Evolutionary conservation across 2,113 vertebrate species (phyloP).

Genomic region (Marmota flaviventris): DNA sequence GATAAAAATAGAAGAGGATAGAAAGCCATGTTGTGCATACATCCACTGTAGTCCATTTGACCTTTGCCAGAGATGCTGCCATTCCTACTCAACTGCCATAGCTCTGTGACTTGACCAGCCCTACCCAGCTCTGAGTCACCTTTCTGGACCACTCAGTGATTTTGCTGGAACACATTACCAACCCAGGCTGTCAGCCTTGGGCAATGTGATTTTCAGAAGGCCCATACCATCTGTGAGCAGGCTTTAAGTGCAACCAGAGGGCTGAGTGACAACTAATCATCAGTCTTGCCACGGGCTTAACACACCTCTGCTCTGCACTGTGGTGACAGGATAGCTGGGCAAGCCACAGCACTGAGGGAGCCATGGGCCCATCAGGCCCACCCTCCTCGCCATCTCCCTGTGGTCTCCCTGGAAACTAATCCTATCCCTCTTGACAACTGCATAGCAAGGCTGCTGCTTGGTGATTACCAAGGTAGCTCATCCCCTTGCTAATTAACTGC

Average conservation of each 20-base stretch:
- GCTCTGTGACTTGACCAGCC: not conserved
- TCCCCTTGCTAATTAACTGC: constrained; percentile 68
- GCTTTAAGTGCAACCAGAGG: not conserved
- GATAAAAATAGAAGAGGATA: not conserved
- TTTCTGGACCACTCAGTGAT: not conserved
- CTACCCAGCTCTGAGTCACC: not conserved
- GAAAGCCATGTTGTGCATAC: too few species aligned
- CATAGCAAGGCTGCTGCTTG: not conserved
- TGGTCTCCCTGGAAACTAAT: constrained; percentile 76
- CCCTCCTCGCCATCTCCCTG: constrained; percentile 18
- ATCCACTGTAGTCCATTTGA: not conserved
- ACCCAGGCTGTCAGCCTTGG: not conserved
- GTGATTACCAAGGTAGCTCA: constrained; percentile 57
- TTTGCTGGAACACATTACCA: not conserved
- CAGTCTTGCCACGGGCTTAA: not conserved
- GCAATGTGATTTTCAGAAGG: not conserved
- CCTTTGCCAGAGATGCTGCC: not conserved
- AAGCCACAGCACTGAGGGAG: not conserved
- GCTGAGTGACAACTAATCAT: constrained; percentile 40
- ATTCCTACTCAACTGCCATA: not conserved
- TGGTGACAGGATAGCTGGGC: not conserved
- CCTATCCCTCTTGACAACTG: not conserved
- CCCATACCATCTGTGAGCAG: not conserved
- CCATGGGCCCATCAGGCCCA: not conserved
- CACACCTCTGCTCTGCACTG: not conserved